Evolutionary conservation across 1,140 invertebrate genomes (phyloP).

Genomic region (Colletes latitarsis): DNA sequence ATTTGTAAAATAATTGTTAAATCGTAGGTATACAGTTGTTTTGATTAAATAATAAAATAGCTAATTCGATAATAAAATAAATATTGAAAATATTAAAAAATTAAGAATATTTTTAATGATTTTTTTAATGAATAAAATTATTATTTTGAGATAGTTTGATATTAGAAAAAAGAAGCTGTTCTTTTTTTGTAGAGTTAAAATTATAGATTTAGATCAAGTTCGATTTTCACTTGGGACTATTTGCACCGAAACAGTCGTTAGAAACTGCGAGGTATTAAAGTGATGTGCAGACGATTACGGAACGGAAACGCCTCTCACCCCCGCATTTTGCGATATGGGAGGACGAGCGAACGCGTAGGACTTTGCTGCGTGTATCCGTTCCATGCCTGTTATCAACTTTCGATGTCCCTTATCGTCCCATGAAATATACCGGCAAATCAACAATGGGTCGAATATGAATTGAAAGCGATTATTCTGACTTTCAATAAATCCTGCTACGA

Average conservation of each 20-base stretch:
- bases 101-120: no score
- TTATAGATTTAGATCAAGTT: neutral
- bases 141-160: no score
- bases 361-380: slow-evolving; percentile 61
- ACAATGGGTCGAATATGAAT: slow-evolving; percentile 42
- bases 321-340: slow-evolving; percentile 58
- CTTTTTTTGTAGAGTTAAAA: no score
- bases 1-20: no score
- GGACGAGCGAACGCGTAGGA: slow-evolving; percentile 61
- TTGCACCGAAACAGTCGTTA: neutral
- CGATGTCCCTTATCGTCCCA: slow-evolving; percentile 52
- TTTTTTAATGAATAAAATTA: no score
- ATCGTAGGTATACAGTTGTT: no score
- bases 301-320: slow-evolving; percentile 59
- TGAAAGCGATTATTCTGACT: slow-evolving; percentile 11
- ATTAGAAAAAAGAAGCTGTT: no score
- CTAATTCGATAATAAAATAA: no score
- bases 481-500: slow-evolving; percentile 1
- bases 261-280: slow-evolving; percentile 20
- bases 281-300: slow-evolving; percentile 20
- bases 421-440: slow-evolving; percentile 51
- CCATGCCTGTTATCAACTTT: slow-evolving; percentile 48
- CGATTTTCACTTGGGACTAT: neutral
- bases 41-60: no score
- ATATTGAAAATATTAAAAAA: no score